phyloP scores from a whole-genome alignment of 2,888 invertebrate genomes.

The Limnephilus lunatus region DNA sequence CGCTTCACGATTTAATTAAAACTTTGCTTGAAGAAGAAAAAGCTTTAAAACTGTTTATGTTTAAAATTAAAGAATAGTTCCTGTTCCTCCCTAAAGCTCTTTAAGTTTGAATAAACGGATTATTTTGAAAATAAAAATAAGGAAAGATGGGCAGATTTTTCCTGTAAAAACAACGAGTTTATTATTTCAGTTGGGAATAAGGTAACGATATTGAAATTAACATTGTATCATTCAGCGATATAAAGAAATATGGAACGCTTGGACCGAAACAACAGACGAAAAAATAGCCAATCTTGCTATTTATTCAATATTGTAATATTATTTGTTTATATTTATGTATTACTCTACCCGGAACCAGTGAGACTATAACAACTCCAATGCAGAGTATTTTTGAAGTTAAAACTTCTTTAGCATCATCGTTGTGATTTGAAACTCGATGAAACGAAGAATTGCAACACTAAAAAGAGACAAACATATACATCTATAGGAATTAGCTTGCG shows the following conservation, averaged over 20 bases:
- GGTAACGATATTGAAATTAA: not conserved
- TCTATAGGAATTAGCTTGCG: too few relatives aligned
- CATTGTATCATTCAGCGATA: not conserved
- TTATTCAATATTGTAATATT: too few relatives aligned
- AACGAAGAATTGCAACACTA: too few relatives aligned
- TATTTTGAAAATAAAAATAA: conserved; percentile 11
- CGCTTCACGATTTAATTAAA: conserved; percentile 37
- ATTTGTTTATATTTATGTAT: too few relatives aligned
- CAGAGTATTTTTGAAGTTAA: too few relatives aligned
- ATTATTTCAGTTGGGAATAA: not conserved
- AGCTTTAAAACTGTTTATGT: conserved; percentile 40
- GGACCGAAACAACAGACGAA: not conserved
- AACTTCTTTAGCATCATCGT: too few relatives aligned
- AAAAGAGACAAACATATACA: too few relatives aligned
- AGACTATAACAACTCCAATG: too few relatives aligned
- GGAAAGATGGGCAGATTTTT: not conserved
- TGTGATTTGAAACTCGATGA: too few relatives aligned
- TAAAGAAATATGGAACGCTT: not conserved
- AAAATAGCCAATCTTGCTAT: not conserved
- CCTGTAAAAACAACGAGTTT: not conserved
- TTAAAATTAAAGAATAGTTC: conserved; percentile 33
- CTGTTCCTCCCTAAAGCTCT: conserved; percentile 5
- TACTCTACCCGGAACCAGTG: too few relatives aligned
- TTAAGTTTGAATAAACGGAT: conserved; percentile 23
- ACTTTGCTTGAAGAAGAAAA: conserved; percentile 37